phyloP scores from a whole-genome alignment of 2,888 invertebrate genomes.

The Erebia ligea region DNA sequence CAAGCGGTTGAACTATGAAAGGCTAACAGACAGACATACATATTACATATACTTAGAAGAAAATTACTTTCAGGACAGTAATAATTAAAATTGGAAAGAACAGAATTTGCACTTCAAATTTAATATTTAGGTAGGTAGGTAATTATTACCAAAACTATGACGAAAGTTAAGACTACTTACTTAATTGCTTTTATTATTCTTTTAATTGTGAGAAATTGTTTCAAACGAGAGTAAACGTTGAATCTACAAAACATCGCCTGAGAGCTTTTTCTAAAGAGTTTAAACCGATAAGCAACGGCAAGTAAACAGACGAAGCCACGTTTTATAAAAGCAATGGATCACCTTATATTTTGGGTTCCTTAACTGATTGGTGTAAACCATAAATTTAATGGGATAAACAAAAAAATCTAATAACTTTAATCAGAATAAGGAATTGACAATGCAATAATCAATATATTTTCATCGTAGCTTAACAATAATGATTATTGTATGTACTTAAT shows the following conservation, averaged over 20 bases:
- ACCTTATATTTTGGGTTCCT: background rate
- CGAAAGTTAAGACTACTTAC: background rate
- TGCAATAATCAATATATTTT: too few relatives aligned
- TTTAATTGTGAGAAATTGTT: conserved; percentile 6
- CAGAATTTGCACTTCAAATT: background rate
- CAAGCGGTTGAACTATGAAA: too few relatives aligned
- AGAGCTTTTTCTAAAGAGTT: conserved; percentile 5
- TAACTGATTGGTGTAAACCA: background rate
- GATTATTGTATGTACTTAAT: too few relatives aligned
- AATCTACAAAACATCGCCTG: background rate
- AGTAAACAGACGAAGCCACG: background rate
- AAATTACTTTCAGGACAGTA: too few relatives aligned
- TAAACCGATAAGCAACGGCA: background rate
- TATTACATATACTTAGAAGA: too few relatives aligned
- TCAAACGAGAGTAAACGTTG: conserved; percentile 6
- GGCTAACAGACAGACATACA: too few relatives aligned
- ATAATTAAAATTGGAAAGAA: too few relatives aligned
- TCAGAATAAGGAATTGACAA: too few relatives aligned
- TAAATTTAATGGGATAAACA: background rate
- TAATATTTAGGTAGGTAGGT: background rate
- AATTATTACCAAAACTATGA: conserved; percentile 2
- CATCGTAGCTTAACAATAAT: too few relatives aligned
- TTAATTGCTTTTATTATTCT: background rate
- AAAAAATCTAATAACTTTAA: too few relatives aligned
- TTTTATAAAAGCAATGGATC: background rate